Percentiles rank a stretch among this genome's conserved stretches.
Conservation (phyloP, 2,888 invertebrate species). For the Zygogramma bicolorata region DNA sequence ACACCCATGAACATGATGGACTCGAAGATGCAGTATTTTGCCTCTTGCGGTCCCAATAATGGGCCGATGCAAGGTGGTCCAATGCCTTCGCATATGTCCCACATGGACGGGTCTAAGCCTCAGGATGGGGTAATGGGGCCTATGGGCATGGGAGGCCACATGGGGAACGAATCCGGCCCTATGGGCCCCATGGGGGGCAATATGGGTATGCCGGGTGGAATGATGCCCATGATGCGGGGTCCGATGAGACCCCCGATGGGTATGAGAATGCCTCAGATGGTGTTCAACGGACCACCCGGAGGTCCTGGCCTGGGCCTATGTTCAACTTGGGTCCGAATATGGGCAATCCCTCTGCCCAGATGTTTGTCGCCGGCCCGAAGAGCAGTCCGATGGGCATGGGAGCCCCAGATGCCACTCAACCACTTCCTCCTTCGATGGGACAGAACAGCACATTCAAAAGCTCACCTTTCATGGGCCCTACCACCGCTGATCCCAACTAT, state of each 20-base stretch:
- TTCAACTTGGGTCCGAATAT: slow-evolving; percentile 63
- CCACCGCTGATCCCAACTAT: slow-evolving; percentile 90
- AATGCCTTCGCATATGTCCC: slow-evolving; percentile 66
- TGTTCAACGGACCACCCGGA: slow-evolving; percentile 64
- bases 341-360: slow-evolving; percentile 69
- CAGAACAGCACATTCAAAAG: slow-evolving; percentile 80
- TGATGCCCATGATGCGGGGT: slow-evolving; percentile 65
- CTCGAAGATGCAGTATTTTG: slow-evolving; percentile 83
- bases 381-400: slow-evolving; percentile 71
- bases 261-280: slow-evolving; percentile 63
- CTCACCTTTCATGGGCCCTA: slow-evolving; percentile 85
- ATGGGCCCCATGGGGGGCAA: slow-evolving; percentile 64
- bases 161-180: slow-evolving; percentile 58
- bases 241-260: slow-evolving; percentile 67
- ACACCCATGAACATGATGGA: slow-evolving; percentile 83
- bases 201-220: slow-evolving; percentile 65
- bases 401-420: slow-evolving; percentile 77
- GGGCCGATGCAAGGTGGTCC: slow-evolving; percentile 67
- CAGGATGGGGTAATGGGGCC: slow-evolving; percentile 67
- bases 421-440: slow-evolving; percentile 84
- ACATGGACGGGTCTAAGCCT: slow-evolving; percentile 65
- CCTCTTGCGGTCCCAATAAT: slow-evolving; percentile 70
- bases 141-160: slow-evolving; percentile 67
- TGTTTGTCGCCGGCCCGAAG: slow-evolving; percentile 72
- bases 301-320: slow-evolving; percentile 59